Base-by-base conservation (phyloP, 37 sponge, comb jelly and placozoan species). In the Crambe crambe region DNA sequence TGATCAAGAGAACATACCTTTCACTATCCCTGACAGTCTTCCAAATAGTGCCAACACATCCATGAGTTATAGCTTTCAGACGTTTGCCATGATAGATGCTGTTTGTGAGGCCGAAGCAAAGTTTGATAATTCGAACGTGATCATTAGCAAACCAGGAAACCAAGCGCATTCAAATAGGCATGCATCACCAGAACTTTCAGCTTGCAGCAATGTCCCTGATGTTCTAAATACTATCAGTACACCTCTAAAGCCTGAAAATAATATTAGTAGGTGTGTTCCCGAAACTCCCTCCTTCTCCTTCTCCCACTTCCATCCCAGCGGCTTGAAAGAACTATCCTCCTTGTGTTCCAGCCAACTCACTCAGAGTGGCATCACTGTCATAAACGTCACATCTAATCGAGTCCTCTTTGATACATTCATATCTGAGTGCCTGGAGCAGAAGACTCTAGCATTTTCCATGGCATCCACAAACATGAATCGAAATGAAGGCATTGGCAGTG, bases 331-430 rank as follows among this genome's bases (percentile, higher is more conserved):
- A 21, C 74, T 89, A 26, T 89, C 89, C 2, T 70, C 78, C 22
- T 74, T 82, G 8, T 61, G 83, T 38, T 68, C 79, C 54, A 89
- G 83, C 35, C 83, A 89, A 31, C 58, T 84, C 44, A 64, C 82
- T 39, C 83, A 83, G 64, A 76, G 82, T 72, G 83, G 87, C 22
- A 58, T 81, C 31, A 78, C 83, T 32, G 63, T 96, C 51, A 93
- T 96, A 58, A 88, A 90, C 61, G 91, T 96, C 34, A 72, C 94
- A 26, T 87, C 88, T 17, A 83, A 93, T 71, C 22, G 26, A 1
- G 54, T 70, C 18, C 81, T 93, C 41, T 90, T 90, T 67, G 70
- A 88, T 31, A 86, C 84, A 0, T 96, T 96, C 59, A 17, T 96
- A 2, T 40, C 78, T n/a, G 91, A 93, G 60, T 93, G 91, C 64